Evolutionary conservation across 2,888 invertebrate genomes (phyloP).

Genomic region (Heliconius cydno): DNA sequence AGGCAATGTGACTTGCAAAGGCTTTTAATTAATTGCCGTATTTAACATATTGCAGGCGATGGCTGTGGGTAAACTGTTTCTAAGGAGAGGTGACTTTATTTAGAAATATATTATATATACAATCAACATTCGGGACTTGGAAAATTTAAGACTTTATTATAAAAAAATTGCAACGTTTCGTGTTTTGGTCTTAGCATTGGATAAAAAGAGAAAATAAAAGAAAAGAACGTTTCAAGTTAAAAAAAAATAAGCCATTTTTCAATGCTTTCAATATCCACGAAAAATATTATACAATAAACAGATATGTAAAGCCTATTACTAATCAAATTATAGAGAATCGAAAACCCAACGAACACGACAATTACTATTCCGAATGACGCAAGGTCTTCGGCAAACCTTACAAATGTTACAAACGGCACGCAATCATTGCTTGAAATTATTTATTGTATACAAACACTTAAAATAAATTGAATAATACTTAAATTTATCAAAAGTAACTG

Average conservation of each 20-base stretch:
- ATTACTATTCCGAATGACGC: slow-evolving; percentile 18
- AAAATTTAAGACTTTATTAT: not conserved
- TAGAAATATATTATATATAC: not conserved
- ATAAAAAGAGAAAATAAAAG: not conserved
- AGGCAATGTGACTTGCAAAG: not conserved
- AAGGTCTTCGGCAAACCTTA: slow-evolving; percentile 36
- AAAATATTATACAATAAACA: not conserved
- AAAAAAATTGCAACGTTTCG: not conserved
- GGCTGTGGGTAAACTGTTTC: not conserved
- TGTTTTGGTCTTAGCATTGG: not conserved
- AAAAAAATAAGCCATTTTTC: not conserved
- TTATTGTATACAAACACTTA: slow-evolving; percentile 10
- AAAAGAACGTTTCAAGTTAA: not conserved
- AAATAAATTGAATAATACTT: not conserved
- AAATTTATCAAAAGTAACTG: not conserved
- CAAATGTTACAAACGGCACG: slow-evolving; percentile 33
- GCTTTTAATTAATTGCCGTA: not conserved
- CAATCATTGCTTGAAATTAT: slow-evolving; percentile 23
- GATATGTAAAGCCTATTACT: not conserved
- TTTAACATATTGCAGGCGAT: not conserved
- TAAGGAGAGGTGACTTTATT: not conserved
- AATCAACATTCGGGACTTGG: not conserved
- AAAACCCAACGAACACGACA: slow-evolving; percentile 16
- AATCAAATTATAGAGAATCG: slow-evolving; percentile 10
- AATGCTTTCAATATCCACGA: not conserved